phyloP scores from a whole-genome alignment of 2,797 vertebrate genomes.

The Neosilurus hyrtlii region DNA sequence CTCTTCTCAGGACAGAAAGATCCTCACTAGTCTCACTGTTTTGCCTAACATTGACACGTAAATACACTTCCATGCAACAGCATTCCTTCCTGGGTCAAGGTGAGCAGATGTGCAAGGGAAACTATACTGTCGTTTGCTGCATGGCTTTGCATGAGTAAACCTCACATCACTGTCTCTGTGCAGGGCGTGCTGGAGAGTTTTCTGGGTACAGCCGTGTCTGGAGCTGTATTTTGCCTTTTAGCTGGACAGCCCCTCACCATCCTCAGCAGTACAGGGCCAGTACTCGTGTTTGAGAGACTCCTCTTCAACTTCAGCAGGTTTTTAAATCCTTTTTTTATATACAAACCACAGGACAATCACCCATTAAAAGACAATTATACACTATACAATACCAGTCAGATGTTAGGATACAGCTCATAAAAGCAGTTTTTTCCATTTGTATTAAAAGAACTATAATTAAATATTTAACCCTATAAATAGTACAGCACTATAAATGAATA shows the following conservation, averaged over 20 bases:
- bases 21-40: not conserved
- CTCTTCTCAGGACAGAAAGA: constrained; percentile 15
- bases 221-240: constrained; percentile 89
- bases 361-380: not conserved
- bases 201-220: constrained; percentile 88
- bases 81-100: constrained; percentile 26
- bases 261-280: constrained; percentile 95
- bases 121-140: not conserved
- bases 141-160: constrained; percentile 19
- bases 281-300: constrained; percentile 94
- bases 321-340: constrained; percentile 39
- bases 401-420: not conserved
- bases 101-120: not conserved
- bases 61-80: not conserved
- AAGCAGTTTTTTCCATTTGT: not conserved
- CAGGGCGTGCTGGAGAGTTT: constrained; percentile 96
- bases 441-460: not conserved
- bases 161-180: constrained; percentile 2
- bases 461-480: not conserved
- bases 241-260: constrained; percentile 94
- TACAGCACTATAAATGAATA: not conserved
- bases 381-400: not conserved
- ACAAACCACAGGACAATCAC: not conserved
- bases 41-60: not conserved
- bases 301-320: constrained; percentile 98